Conservation (phyloP, 2,888 invertebrate genomes). For the Adelognathus sp. region DNA sequence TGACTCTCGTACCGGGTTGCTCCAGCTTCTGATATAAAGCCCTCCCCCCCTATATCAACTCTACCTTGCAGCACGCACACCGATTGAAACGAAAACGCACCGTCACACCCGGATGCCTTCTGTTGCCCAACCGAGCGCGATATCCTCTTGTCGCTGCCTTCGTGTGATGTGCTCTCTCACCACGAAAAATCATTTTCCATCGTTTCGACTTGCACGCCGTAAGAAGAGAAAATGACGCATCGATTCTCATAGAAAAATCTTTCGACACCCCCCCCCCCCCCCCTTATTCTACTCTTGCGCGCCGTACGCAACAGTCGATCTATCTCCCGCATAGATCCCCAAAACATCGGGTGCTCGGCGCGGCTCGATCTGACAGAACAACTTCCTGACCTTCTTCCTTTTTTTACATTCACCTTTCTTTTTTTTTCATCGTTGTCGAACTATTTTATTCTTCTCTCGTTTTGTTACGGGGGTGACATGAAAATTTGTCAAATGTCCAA, state of each 20-base stretch:
- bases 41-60: neutral
- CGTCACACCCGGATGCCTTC: constrained; percentile 76
- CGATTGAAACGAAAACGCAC: constrained; percentile 70
- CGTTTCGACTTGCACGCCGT: constrained; percentile 10
- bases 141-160: constrained; percentile 29
- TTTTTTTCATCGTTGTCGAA: neutral
- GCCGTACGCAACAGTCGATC: constrained; percentile 27
- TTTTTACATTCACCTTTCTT: neutral
- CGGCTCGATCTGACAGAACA: constrained; percentile 17
- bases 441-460: constrained; percentile 1
- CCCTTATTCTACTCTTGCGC: neutral
- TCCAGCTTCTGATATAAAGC: constrained; percentile 22
- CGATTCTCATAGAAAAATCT: constrained; percentile 69
- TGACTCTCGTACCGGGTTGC: constrained; percentile 19
- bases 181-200: constrained; percentile 47
- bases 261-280: constrained; percentile 24
- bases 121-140: constrained; percentile 69
- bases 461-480: constrained; percentile 31
- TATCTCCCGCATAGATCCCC: constrained; percentile 24
- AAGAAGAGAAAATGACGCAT: constrained; percentile 75
- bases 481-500: constrained; percentile 76
- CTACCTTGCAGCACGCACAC: constrained; percentile 8
- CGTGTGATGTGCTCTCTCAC: constrained; percentile 26
- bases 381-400: constrained; percentile 9
- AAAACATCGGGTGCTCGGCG: constrained; percentile 15